Conservation (phyloP, 2,797 vertebrate species). For the Selene dorsalis region DNA sequence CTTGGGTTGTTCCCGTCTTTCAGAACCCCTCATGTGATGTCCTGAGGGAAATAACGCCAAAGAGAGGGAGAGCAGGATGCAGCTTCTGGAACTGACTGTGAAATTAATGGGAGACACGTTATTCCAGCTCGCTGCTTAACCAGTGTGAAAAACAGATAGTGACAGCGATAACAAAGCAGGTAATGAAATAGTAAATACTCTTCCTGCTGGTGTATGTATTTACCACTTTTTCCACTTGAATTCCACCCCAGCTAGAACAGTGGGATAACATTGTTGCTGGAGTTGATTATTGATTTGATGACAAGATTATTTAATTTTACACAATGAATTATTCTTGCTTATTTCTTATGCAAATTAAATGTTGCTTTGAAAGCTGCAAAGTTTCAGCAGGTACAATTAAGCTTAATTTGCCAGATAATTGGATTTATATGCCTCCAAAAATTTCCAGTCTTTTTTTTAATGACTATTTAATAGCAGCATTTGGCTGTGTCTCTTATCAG, state of each 20-base stretch:
- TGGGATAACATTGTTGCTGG: neutral
- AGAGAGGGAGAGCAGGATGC: constrained; percentile 45
- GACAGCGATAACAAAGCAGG: constrained; percentile 72
- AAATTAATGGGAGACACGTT: constrained; percentile 63
- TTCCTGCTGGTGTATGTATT: constrained; percentile 27
- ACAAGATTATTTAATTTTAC: constrained; percentile 27
- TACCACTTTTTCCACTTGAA: constrained; percentile 11
- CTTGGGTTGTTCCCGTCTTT: constrained; percentile 72
- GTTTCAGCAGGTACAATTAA: constrained; percentile 43
- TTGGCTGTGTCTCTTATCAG: constrained; percentile 29
- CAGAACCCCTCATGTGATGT: constrained; percentile 47
- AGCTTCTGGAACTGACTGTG: constrained; percentile 63
- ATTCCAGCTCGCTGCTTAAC: constrained; percentile 57
- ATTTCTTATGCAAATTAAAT: constrained; percentile 1
- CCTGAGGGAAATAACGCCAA: constrained; percentile 68
- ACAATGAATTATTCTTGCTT: neutral
- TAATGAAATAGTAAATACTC: constrained; percentile 54
- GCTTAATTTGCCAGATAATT: constrained; percentile 39
- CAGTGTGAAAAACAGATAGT: constrained; percentile 72
- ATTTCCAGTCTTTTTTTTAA: constrained; percentile 32
- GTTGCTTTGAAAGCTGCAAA: constrained; percentile 20
- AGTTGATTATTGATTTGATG: constrained; percentile 12
- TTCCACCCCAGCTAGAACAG: neutral
- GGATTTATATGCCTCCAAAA: constrained; percentile 33
- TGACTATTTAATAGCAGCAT: constrained; percentile 36